Conservation (phyloP, 1,140 invertebrate species). For the Maconellicoccus hirsutus region DNA sequence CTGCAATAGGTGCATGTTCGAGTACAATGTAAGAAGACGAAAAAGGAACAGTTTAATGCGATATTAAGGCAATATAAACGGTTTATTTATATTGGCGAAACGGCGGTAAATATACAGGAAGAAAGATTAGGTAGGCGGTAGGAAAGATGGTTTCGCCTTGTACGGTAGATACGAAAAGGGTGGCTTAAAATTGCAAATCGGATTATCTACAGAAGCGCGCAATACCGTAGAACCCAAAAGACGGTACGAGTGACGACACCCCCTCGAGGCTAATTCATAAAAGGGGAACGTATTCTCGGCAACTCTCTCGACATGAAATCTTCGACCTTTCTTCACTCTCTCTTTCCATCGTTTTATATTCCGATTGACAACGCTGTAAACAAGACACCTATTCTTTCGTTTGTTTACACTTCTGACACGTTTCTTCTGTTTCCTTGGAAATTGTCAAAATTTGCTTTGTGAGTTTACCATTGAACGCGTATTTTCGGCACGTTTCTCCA, state of each 20-base stretch:
- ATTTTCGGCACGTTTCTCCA: not conserved
- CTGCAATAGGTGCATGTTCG: not conserved
- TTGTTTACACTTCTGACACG: constrained; percentile 19
- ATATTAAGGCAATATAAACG: constrained; percentile 21
- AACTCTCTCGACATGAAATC: constrained; percentile 6
- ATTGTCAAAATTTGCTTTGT: not conserved
- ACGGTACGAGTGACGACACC: not conserved
- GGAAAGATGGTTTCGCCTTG: not conserved
- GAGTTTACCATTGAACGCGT: not conserved
- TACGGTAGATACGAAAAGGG: not conserved
- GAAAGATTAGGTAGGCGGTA: constrained; percentile 17
- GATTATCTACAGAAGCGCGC: constrained; percentile 13
- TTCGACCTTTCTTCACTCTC: constrained; percentile 6
- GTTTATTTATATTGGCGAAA: constrained; percentile 20
- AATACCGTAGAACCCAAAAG: not conserved
- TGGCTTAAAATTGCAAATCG: constrained; percentile 21
- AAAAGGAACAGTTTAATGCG: constrained; percentile 15
- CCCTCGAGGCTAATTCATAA: constrained; percentile 18
- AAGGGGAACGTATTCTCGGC: not conserved
- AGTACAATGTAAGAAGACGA: too few species aligned
- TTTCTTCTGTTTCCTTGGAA: not conserved
- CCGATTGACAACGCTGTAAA: constrained; percentile 14
- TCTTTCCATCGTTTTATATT: not conserved
- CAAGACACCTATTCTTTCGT: constrained; percentile 20
- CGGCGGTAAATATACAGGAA: constrained; percentile 22